Evolutionary conservation across 2,888 invertebrate species (phyloP).

Genomic region (Choristoneura rosaceana): DNA sequence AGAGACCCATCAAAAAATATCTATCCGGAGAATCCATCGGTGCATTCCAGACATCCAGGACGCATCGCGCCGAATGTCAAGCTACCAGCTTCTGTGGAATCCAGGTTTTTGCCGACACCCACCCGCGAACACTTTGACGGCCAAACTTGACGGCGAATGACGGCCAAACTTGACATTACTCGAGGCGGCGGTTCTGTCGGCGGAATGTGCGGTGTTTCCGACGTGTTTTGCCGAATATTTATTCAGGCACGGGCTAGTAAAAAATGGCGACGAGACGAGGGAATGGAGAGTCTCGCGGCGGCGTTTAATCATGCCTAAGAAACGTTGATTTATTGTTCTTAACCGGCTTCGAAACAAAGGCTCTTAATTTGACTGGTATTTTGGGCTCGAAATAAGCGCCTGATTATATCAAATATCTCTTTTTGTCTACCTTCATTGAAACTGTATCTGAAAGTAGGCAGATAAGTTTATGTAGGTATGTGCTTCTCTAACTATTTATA

Average conservation of each 20-base stretch:
- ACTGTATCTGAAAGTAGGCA: not conserved
- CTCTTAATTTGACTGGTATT: constrained; percentile 37
- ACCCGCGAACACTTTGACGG: constrained; percentile 72
- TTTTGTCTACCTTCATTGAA: not conserved
- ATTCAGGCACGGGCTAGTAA: constrained; percentile 56
- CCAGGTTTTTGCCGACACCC: constrained; percentile 68
- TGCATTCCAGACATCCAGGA: constrained; percentile 42
- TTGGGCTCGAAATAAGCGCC: not conserved
- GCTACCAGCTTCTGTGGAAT: constrained; percentile 46
- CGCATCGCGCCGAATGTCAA: constrained; percentile 49
- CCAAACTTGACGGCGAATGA: constrained; percentile 40
- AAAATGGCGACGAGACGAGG: constrained; percentile 57
- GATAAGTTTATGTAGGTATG: not conserved
- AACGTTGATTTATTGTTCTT: constrained; percentile 39
- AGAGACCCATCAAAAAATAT: constrained; percentile 39
- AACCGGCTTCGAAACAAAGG: constrained; percentile 36
- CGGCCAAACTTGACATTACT: constrained; percentile 65
- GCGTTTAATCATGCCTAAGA: constrained; percentile 39
- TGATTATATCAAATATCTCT: not conserved
- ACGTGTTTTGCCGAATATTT: constrained; percentile 75
- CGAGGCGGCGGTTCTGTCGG: constrained; percentile 66
- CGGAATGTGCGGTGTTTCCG: constrained; percentile 62
- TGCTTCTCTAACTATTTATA: too few relatives aligned
- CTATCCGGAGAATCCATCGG: constrained; percentile 30
- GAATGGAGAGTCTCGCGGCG: constrained; percentile 53